These are phyloP conservation scores for Diachrysia chrysitis DNA, from an alignment of 2,888 invertebrate species.

Conservation along the genomic window DNA sequence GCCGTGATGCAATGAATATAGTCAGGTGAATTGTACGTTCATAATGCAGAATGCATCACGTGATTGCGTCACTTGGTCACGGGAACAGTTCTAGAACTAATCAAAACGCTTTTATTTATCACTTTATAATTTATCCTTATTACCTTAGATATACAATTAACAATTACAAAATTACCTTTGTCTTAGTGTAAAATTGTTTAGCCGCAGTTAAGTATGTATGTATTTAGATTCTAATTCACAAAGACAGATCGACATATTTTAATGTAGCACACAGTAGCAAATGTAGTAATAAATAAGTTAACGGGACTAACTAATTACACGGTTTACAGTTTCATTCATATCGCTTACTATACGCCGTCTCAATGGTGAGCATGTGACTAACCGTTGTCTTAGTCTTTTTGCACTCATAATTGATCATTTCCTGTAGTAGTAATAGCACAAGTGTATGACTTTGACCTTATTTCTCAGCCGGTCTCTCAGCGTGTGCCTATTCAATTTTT, in stretches of 20 bases:
- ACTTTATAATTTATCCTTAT: background rate
- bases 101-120: slow-evolving; percentile 8
- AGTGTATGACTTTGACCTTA: slow-evolving; percentile 67
- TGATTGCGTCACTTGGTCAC: slow-evolving; percentile 73
- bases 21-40: slow-evolving; percentile 76
- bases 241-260: background rate
- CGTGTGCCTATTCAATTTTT: slow-evolving; percentile 56
- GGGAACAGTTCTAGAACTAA: slow-evolving; percentile 38
- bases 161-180: background rate
- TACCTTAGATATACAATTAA: background rate
- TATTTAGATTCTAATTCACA: background rate
- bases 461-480: slow-evolving; percentile 39
- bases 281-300: background rate
- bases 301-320: background rate
- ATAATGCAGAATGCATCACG: slow-evolving; percentile 73
- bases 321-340: slow-evolving; percentile 3
- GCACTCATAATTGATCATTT: slow-evolving; percentile 37
- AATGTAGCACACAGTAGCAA: background rate
- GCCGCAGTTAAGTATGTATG: background rate
- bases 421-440: slow-evolving; percentile 40
- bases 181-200: background rate
- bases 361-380: slow-evolving; percentile 3
- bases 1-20: slow-evolving; percentile 81
- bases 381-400: slow-evolving; percentile 17
- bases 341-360: background rate